Percentiles rank a stretch among this genome's conserved stretches.
Evolutionary conservation across 2,888 invertebrate species (phyloP).

Genomic region (Scaptomyza cyrtandrae): DNA sequence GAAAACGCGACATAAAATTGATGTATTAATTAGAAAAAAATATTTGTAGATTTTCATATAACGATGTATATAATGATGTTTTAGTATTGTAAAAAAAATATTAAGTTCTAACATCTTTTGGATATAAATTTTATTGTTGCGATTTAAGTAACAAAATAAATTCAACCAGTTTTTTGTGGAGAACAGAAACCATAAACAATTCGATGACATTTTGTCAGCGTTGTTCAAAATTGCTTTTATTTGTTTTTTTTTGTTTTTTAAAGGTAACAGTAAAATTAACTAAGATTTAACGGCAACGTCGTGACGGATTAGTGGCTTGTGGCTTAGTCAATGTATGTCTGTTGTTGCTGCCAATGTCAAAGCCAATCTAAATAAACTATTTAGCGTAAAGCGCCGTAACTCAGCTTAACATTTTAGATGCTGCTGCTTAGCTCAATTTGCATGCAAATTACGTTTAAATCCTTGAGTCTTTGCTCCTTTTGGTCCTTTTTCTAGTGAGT

Average conservation of each 20-base stretch:
- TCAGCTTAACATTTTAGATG: not conserved
- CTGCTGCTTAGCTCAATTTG: constrained; percentile 50
- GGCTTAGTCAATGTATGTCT: not conserved
- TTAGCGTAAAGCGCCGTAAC: not conserved
- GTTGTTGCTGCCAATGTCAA: constrained; percentile 8
- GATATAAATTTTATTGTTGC: no score
- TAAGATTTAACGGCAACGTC: constrained; percentile 18
- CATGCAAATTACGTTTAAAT: constrained; percentile 70
- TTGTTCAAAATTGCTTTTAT: not conserved
- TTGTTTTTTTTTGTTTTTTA: constrained; percentile 3
- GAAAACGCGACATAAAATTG: no score
- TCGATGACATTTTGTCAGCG: not conserved
- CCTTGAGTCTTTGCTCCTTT: constrained; percentile 50
- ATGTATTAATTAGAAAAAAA: no score
- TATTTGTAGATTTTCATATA: no score
- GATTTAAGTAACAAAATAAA: no score
- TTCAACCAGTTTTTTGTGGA: no score
- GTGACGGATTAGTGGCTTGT: not conserved
- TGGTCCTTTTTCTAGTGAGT: not conserved
- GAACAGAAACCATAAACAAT: not conserved
- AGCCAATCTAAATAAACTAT: constrained; percentile 15
- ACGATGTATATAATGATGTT: no score
- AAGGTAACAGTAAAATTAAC: constrained; percentile 30
- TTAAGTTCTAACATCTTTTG: no score
- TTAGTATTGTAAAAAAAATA: no score